phyloP scores from a whole-genome alignment of 2,113 vertebrate species.

The Corythornis madagascariensis region DNA sequence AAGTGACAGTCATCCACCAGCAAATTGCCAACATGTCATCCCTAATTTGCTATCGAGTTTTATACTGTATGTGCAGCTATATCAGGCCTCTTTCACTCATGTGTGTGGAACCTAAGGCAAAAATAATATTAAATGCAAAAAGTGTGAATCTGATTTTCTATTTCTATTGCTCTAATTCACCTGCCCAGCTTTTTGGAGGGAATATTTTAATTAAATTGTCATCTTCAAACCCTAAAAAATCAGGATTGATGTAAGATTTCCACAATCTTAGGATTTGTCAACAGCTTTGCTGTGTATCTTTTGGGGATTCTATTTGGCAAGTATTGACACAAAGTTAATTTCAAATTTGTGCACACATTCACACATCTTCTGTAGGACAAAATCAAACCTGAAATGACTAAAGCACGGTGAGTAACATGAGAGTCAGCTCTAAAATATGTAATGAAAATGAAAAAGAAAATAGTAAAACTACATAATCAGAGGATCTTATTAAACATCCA shows the following conservation, averaged over 20 bases:
- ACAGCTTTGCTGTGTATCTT: not conserved
- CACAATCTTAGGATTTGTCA: not conserved
- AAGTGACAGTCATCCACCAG: not conserved
- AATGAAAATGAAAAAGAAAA: slow-evolving; percentile 18
- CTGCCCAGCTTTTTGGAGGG: not conserved
- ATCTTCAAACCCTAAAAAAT: not conserved
- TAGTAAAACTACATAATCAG: not conserved
- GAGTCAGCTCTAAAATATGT: not conserved
- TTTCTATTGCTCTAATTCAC: not conserved
- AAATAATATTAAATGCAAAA: not conserved
- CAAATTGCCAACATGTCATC: not conserved
- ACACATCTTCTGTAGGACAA: not conserved
- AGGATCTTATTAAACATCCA: not conserved
- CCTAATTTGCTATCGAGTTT: not conserved
- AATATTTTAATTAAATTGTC: not conserved
- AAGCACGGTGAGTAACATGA: not conserved
- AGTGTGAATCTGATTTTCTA: not conserved
- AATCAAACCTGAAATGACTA: not conserved
- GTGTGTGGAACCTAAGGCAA: not conserved
- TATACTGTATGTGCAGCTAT: not conserved
- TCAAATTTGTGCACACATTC: not conserved
- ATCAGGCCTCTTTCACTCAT: not conserved
- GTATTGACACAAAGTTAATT: not conserved
- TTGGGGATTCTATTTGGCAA: not conserved
- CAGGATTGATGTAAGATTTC: not conserved